Evolutionary conservation across 2,888 invertebrate genomes (phyloP).

Genomic region (Acanthosepion lycidas): DNA sequence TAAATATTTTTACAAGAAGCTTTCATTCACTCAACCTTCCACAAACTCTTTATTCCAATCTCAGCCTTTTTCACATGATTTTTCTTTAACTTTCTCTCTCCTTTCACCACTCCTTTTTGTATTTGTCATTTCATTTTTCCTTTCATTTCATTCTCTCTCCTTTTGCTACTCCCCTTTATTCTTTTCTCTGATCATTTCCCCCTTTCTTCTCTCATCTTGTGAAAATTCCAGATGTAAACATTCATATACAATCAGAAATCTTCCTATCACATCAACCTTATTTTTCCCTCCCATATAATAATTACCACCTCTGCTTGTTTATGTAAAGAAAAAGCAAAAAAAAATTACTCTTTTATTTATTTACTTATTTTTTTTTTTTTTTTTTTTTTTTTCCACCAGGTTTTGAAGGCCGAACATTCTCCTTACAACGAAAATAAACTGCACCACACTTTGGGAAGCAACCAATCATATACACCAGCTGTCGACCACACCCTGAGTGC

Average conservation of each 20-base stretch:
- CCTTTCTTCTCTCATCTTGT: neutral
- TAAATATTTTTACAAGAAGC: no score
- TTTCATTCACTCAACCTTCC: no score
- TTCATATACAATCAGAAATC: neutral
- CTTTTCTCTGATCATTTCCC: neutral
- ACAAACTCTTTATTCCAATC: no score
- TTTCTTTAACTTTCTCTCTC: neutral
- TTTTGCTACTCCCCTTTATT: neutral
- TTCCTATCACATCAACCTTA: neutral
- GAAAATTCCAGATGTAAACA: neutral
- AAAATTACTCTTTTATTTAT: neutral
- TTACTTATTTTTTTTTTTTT: neutral
- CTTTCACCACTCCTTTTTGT: neutral
- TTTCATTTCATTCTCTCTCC: neutral
- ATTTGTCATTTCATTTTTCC: neutral
- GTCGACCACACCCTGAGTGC: neutral
- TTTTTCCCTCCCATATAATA: neutral
- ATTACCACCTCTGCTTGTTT: neutral
- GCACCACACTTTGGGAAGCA: neutral
- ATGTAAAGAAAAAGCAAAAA: neutral
- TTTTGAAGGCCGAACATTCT: conserved; percentile 17
- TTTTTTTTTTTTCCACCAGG: neutral
- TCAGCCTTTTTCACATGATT: neutral
- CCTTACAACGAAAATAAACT: neutral
- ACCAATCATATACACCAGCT: neutral